These are phyloP conservation scores for Cariama cristata DNA, from an alignment of 2,113 vertebrate species.

Conservation along the genomic window DNA sequence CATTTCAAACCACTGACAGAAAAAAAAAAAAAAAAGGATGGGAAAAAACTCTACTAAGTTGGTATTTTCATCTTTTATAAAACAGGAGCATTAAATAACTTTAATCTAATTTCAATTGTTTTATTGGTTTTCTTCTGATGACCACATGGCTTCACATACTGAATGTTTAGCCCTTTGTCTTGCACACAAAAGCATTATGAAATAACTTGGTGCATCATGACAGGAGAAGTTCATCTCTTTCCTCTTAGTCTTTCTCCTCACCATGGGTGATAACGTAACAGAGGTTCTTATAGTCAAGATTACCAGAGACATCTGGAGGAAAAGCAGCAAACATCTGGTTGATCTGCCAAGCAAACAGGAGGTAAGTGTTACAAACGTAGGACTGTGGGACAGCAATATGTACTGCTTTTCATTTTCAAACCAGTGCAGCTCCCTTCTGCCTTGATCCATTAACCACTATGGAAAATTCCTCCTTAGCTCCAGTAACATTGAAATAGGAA, in stretches of 20 bases:
- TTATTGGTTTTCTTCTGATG: conserved; percentile 61
- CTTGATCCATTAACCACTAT: background rate
- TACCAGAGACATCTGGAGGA: conserved; percentile 88
- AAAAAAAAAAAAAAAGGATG: background rate
- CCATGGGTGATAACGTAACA: conserved; percentile 92
- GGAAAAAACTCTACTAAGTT: conserved; percentile 40
- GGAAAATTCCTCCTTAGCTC: background rate
- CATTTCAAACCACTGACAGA: conserved; percentile 52
- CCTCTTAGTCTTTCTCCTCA: conserved; percentile 86
- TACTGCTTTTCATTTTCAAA: background rate
- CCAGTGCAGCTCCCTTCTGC: background rate
- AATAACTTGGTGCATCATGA: background rate
- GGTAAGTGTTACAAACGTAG: background rate
- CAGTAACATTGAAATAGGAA: background rate
- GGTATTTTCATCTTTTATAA: conserved; percentile 53
- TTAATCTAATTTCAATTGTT: conserved; percentile 57
- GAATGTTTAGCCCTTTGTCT: conserved; percentile 1
- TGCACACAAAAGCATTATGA: background rate
- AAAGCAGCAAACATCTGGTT: conserved; percentile 91
- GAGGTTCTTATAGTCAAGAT: conserved; percentile 91
- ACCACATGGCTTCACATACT: background rate
- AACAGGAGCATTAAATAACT: conserved; percentile 31
- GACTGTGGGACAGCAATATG: background rate
- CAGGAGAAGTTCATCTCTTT: background rate
- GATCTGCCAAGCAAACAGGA: conserved; percentile 72